Conservation (phyloP, 2,797 vertebrate genomes). For the Cottoperca gobio region DNA sequence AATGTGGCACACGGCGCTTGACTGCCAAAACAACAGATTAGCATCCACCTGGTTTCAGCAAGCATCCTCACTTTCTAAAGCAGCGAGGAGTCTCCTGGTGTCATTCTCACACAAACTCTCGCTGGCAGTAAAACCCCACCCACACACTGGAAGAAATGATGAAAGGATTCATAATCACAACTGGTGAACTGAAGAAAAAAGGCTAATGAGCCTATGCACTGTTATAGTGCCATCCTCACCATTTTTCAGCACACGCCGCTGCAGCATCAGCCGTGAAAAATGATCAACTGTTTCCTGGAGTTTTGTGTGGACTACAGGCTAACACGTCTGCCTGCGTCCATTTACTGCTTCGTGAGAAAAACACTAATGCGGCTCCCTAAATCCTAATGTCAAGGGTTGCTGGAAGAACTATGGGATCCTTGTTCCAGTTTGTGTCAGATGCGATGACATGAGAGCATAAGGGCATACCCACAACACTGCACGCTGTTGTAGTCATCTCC, state of each 20-base stretch:
- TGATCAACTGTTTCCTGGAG: slow-evolving; percentile 1
- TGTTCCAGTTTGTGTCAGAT: slow-evolving; percentile 33
- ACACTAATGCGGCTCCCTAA: not conserved
- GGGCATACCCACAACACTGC: slow-evolving; percentile 12
- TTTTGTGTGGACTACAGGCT: slow-evolving; percentile 31
- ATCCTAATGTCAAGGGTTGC: slow-evolving; percentile 20
- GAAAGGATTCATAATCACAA: slow-evolving; percentile 54
- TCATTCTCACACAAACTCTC: slow-evolving; percentile 7
- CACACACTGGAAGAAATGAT: slow-evolving; percentile 18
- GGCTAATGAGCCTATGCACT: slow-evolving; percentile 46
- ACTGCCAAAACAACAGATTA: not conserved
- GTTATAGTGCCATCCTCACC: slow-evolving; percentile 21
- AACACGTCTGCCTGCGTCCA: slow-evolving; percentile 27
- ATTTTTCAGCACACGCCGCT: slow-evolving; percentile 13
- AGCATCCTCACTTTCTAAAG: not conserved
- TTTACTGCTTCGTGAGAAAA: slow-evolving; percentile 14
- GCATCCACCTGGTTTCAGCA: not conserved
- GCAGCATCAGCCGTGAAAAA: slow-evolving; percentile 17
- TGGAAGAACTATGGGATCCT: slow-evolving; percentile 31
- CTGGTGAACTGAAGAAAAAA: slow-evolving; percentile 47
- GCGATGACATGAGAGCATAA: slow-evolving; percentile 20
- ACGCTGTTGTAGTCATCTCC: slow-evolving; percentile 13
- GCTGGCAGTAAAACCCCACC: not conserved
- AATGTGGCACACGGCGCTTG: not conserved
- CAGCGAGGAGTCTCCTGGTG: not conserved